A percentile compares a stretch with the other conserved stretches of the same genome.
phyloP scores from a whole-genome alignment of 2,888 invertebrate species.

The Hyles lineata region DNA sequence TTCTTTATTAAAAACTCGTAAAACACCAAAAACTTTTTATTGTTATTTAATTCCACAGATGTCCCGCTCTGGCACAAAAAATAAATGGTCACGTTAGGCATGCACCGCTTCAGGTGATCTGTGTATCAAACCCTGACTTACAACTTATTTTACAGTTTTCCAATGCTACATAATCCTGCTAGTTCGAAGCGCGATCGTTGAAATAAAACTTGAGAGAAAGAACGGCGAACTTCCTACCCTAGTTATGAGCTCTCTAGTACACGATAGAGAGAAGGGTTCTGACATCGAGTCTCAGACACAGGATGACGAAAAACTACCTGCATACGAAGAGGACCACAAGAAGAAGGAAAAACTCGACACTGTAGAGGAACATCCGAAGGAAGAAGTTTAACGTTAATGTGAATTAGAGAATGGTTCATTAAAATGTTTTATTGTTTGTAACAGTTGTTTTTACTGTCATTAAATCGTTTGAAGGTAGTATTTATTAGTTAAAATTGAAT shows the following conservation, averaged over 20 bases:
- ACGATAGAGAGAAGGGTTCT: conserved; percentile 36
- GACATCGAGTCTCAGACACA: conserved; percentile 8
- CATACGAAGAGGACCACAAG: conserved; percentile 10
- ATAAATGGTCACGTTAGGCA: too few relatives aligned
- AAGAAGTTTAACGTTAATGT: conserved; percentile 33
- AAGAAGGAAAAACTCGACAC: conserved; percentile 41
- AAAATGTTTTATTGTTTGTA: background rate
- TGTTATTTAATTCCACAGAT: too few relatives aligned
- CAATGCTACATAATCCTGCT: conserved; percentile 64
- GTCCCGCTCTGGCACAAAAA: too few relatives aligned
- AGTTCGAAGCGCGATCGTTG: conserved; percentile 65
- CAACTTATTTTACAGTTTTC: conserved; percentile 56
- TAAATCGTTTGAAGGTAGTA: too few relatives aligned
- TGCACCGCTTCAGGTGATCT: too few relatives aligned
- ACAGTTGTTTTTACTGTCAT: background rate
- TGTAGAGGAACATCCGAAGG: conserved; percentile 46
- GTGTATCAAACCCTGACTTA: too few relatives aligned
- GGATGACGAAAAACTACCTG: conserved; percentile 31
- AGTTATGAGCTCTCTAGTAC: conserved; percentile 46
- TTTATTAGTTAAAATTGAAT: too few relatives aligned
- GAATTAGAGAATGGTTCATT: background rate
- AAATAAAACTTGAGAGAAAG: conserved; percentile 51
- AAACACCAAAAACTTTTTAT: too few relatives aligned
- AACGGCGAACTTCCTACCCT: conserved; percentile 46
- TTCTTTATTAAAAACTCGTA: too few relatives aligned